These are phyloP conservation scores for Calyptommatus sinebrachiatus DNA, from an alignment of 2,113 vertebrate genomes.

Conservation along the genomic window DNA sequence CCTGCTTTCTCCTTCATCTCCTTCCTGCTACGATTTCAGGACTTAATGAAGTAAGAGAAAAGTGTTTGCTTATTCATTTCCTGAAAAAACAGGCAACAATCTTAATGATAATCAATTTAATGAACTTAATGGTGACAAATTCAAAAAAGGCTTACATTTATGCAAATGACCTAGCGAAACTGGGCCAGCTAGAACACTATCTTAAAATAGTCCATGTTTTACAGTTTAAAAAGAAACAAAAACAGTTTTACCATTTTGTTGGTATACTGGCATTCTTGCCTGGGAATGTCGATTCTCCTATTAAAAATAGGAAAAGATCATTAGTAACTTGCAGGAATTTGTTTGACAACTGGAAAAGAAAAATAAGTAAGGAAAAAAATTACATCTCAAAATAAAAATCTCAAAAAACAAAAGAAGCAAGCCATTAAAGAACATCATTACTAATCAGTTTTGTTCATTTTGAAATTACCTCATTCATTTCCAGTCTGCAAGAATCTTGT, in stretches of 20 bases:
- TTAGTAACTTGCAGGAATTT: not conserved
- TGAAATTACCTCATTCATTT: constrained; percentile 76
- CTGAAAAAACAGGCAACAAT: too few species aligned
- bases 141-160: too few species aligned
- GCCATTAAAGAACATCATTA: not conserved
- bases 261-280: constrained; percentile 83
- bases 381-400: not conserved
- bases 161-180: too few species aligned
- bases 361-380: not conserved
- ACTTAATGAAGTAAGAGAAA: too few species aligned
- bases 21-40: too few species aligned
- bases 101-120: too few species aligned
- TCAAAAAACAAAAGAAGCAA: not conserved
- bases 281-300: constrained; percentile 77
- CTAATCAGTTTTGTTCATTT: not conserved
- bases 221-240: not conserved
- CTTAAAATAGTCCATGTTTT: not conserved
- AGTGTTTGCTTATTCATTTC: too few species aligned
- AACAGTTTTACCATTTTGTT: constrained; percentile 86
- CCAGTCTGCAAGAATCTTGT: constrained; percentile 66
- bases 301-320: constrained; percentile 36
- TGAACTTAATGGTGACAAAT: too few species aligned
- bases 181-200: not conserved
- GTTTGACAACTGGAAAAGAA: not conserved
- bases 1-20: too few species aligned